Evolutionary conservation across 2,888 invertebrate genomes (phyloP).

Genomic region (Adelognathus sp.): DNA sequence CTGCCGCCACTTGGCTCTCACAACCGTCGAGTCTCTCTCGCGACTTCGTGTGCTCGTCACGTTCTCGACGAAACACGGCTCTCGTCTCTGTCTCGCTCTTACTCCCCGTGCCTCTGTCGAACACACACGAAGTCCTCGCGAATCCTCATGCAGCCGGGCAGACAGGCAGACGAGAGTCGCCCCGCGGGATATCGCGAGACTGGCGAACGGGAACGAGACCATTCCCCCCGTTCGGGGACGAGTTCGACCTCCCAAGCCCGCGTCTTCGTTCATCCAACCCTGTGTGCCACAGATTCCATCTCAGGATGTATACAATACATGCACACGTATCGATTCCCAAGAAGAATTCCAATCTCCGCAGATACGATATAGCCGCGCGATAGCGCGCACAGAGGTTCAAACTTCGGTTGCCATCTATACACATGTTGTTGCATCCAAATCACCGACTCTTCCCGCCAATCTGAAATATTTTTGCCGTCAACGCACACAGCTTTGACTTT

Average conservation of each 20-base stretch:
- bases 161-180: conserved; percentile 43
- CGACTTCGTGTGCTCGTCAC: conserved; percentile 59
- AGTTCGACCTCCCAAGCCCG: conserved; percentile 44
- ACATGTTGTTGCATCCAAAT: too few relatives aligned
- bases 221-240: conserved; percentile 33
- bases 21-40: conserved; percentile 27
- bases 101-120: conserved; percentile 21
- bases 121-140: background rate
- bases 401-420: background rate
- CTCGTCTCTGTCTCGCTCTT: conserved; percentile 55
- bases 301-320: conserved; percentile 8
- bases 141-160: conserved; percentile 34
- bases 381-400: background rate
- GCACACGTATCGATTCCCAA: conserved; percentile 61
- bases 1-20: conserved; percentile 43
- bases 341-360: conserved; percentile 54
- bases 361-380: conserved; percentile 30
- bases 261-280: background rate
- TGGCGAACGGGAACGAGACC: conserved; percentile 47
- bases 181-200: conserved; percentile 53
- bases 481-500: too few relatives aligned
- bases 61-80: conserved; percentile 61
- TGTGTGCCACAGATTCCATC: background rate
- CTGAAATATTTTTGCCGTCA: too few relatives aligned
- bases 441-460: too few relatives aligned